Conservation (phyloP, 2,888 invertebrate species). For the Eucriotettix oculatus region DNA sequence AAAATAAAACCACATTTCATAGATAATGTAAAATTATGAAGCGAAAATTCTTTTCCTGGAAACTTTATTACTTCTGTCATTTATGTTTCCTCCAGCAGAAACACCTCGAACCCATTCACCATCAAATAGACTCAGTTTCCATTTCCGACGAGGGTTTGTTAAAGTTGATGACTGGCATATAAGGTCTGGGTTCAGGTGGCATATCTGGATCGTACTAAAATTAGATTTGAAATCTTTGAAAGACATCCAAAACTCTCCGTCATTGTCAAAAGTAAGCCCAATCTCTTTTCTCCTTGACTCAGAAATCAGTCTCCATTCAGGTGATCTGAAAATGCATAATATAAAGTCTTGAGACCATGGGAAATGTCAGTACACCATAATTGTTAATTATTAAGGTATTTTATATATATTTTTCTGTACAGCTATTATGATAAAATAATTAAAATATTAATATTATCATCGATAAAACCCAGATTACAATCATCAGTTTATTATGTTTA, state of each 20-base stretch:
- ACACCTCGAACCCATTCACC: too few relatives aligned
- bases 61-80: too few relatives aligned
- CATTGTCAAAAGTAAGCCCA: constrained; percentile 30
- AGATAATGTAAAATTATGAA: too few relatives aligned
- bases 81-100: too few relatives aligned
- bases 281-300: constrained; percentile 28
- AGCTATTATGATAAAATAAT: too few relatives aligned
- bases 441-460: too few relatives aligned
- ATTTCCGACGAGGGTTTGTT: neutral
- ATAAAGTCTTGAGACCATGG: neutral
- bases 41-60: too few relatives aligned
- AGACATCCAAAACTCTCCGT: constrained; percentile 47
- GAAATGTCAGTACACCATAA: neutral
- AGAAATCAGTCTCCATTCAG: constrained; percentile 29
- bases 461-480: too few relatives aligned
- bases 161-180: neutral
- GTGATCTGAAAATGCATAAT: constrained; percentile 18
- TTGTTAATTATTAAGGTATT: constrained; percentile 26
- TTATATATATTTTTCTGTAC: too few relatives aligned
- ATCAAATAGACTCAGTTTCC: too few relatives aligned
- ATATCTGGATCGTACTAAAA: constrained; percentile 36
- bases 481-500: too few relatives aligned
- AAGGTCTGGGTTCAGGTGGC: constrained; percentile 36
- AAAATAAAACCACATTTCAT: too few relatives aligned
- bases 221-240: constrained; percentile 29